Conservation (phyloP, 2,113 vertebrate genomes). For the Pelecanus crispus region DNA sequence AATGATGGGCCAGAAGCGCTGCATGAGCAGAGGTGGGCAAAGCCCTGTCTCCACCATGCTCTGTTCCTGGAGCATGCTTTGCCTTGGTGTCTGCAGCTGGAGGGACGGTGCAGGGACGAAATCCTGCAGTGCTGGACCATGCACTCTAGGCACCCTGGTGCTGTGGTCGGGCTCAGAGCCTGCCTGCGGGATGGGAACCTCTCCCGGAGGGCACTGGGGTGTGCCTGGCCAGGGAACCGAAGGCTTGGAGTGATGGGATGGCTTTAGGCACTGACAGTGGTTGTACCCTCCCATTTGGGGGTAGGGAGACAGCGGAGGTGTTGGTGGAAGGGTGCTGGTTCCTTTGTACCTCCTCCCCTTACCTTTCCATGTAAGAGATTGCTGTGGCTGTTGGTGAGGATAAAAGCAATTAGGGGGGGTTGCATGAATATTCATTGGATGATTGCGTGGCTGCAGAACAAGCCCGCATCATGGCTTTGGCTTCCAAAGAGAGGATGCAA, state of each 20-base stretch:
- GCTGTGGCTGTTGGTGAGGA: background rate
- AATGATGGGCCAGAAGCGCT: background rate
- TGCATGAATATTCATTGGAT: constrained; percentile 34
- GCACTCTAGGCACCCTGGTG: rapidly evolving
- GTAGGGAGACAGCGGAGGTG: background rate
- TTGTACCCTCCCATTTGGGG: rapidly evolving
- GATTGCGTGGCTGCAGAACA: background rate
- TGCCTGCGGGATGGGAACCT: background rate
- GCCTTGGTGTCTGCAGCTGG: background rate
- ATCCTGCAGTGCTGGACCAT: rapidly evolving
- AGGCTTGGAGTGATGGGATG: background rate
- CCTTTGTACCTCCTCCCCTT: background rate
- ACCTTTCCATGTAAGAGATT: background rate
- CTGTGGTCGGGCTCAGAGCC: background rate
- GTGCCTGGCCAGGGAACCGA: background rate
- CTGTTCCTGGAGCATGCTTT: background rate
- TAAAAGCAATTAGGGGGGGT: background rate
- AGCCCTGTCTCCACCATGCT: background rate
- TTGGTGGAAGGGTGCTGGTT: background rate
- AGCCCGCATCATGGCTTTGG: background rate
- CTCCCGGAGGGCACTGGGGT: background rate
- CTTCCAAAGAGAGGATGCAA: constrained; percentile 2
- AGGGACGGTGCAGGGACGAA: background rate
- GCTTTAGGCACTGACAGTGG: background rate
- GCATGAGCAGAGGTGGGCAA: background rate